Evolutionary conservation across 2,113 vertebrate genomes (phyloP).

Genomic region (Oreotrochilus melanogaster): DNA sequence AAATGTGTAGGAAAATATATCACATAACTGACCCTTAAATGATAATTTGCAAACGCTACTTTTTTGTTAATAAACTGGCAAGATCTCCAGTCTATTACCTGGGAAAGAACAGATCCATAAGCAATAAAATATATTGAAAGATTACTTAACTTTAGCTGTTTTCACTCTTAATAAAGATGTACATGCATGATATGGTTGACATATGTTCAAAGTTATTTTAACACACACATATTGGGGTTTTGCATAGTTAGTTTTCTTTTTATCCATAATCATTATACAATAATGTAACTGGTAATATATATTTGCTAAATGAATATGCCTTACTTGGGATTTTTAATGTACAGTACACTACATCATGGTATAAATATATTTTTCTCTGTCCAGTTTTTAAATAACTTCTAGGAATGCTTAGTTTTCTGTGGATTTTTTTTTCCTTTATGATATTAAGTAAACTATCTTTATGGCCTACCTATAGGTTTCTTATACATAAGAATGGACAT

Average conservation of each 20-base stretch:
- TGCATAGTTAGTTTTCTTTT: neutral
- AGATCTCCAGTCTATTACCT: neutral
- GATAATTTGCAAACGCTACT: neutral
- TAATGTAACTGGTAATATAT: neutral
- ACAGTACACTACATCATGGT: too few species aligned
- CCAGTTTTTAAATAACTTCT: neutral
- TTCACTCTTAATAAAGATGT: neutral
- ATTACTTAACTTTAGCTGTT: neutral
- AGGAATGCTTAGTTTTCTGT: neutral
- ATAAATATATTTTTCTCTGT: neutral
- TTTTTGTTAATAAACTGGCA: neutral
- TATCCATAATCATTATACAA: neutral
- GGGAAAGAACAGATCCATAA: neutral
- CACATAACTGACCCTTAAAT: neutral
- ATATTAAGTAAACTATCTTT: neutral
- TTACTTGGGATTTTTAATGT: neutral
- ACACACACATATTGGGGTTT: neutral
- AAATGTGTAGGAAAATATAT: neutral
- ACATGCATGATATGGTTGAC: neutral
- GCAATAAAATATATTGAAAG: neutral
- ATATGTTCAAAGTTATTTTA: neutral
- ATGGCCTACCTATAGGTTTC: neutral
- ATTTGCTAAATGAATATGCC: neutral
- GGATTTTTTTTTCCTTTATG: neutral
- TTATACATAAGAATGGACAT: neutral